Evolutionary conservation across 2,797 vertebrate species (phyloP), one percentile per base, ranked within the genome.

Genomic region (Sebastes vulpes): DNA sequence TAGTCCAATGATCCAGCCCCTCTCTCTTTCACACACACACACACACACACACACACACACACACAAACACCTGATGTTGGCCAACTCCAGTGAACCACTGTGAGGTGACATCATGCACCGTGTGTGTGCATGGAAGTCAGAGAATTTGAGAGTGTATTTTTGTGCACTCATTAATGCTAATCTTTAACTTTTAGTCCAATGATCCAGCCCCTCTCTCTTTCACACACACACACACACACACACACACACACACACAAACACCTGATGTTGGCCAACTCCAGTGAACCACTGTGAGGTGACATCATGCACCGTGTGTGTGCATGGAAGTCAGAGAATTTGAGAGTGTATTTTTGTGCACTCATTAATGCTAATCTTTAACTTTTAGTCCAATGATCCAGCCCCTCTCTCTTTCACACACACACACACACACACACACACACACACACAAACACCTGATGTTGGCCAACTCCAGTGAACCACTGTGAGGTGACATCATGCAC

Each of bases 201-300:
- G 38, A 71, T 59, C 32, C 26, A 48, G 23, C 23, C 7, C 64
- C 20, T 69, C 35, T 71, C 35, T 72, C 72, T 42, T 35, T 48
- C 12, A 25, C 25, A 25, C 25, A 5, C 60, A 54, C 32, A 46
- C 50, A 59, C 53, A 77, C 20, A 68, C 52, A 73, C 35, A 28
- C 50, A 77, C 29, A 65, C 8, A 48, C 31, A 73, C 52, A 23
- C 32, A 38, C 29, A 38, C 23, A n/a, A 2, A 65, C 9, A 84
- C 84, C 78, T 82, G 72, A 90, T 85, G 72, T 84, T 77, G 67
- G 64, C 67, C 77, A 74, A 50, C 75, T 60, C 35, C 12, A 68
- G 64, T 68, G 12, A 18, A 68, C 66, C 56, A 65, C 78, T 58
- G 52, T 42, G 69, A 73, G 61, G 68, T 75, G 81, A 84, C 65